These are phyloP conservation scores for Bombus fervidus DNA, from an alignment of 1,140 invertebrate genomes.

Conservation along the genomic window DNA sequence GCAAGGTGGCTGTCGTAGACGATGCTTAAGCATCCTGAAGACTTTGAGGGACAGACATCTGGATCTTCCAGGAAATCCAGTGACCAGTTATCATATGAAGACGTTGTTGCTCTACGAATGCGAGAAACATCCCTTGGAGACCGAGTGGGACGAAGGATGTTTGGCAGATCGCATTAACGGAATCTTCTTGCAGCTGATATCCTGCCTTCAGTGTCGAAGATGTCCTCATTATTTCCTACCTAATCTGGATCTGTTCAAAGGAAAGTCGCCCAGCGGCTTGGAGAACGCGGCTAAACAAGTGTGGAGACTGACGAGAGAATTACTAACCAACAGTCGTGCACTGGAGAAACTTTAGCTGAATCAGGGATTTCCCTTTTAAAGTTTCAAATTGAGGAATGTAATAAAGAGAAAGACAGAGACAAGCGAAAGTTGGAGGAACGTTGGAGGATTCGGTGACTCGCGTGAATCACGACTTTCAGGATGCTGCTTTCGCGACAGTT, in stretches of 20 bases:
- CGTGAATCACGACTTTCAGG: slow-evolving; percentile 5
- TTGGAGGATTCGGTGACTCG: slow-evolving; percentile 9
- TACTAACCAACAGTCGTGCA: slow-evolving; percentile 94
- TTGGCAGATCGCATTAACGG: slow-evolving; percentile 96
- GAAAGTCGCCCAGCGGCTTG: slow-evolving; percentile 92
- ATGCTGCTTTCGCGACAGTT: slow-evolving; percentile 38
- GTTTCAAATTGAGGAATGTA: background rate
- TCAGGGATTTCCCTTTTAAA: background rate
- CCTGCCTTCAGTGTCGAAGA: slow-evolving; percentile 95
- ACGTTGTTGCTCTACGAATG: slow-evolving; percentile 96
- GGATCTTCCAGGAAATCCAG: slow-evolving; percentile 93
- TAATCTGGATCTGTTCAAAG: slow-evolving; percentile 94
- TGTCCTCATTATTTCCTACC: slow-evolving; percentile 97
- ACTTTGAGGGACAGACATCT: slow-evolving; percentile 94
- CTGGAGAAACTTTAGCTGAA: slow-evolving; percentile 90
- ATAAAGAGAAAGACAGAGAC: background rate
- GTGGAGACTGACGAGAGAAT: slow-evolving; percentile 94
- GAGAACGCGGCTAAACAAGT: slow-evolving; percentile 96
- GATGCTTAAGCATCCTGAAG: slow-evolving; percentile 94
- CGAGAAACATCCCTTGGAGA: slow-evolving; percentile 95
- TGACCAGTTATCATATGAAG: slow-evolving; percentile 94
- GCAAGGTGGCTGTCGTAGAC: slow-evolving; percentile 90
- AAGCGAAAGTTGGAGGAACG: background rate
- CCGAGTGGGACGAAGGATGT: slow-evolving; percentile 95
- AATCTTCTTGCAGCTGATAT: slow-evolving; percentile 97